Evolutionary conservation across 2,797 vertebrate genomes (phyloP), one percentile per base, ranked within the genome.

Genomic region (Coilia nasus): DNA sequence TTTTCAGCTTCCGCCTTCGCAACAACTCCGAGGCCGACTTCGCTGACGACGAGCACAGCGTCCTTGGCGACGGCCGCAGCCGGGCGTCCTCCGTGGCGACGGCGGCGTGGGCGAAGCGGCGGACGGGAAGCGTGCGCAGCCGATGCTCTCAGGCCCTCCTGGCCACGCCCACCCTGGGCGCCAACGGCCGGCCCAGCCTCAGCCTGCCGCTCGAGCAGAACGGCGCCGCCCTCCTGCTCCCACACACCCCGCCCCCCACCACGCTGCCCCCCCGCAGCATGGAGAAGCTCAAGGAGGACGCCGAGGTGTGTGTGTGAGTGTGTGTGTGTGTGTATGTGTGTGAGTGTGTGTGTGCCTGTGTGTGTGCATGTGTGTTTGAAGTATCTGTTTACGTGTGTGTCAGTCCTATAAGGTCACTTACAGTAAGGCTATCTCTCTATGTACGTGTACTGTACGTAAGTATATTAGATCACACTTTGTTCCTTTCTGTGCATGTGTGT

Each of bases 201-300:
- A 97, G 96, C 91, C 92, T 97, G 87, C 95, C 96, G 0, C 94
- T 97, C 59, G 98, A 99, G 90, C 98, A 97, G 91, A 99, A 99
- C 0, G 98, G 97, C 82, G 96, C 97, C 86, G 95, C 95, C 41
- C 92, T 95, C 14, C 89, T 97, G 91, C 92, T 94, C 59, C 87
- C 92, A 6, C 92, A 91, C 81, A 92, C 91, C 0, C 90, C 93
- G 78, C 92, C 91, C 1, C 90, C 94, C 0, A 89, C 89, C 14
- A 92, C 92, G 80, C 90, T 97, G 83, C 95, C 93, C n/a, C 93
- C 95, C 23, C 86, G 94, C 92, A 96, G 97, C 91, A 93, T 95
- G 94, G 97, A 98, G 91, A 96, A 94, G 85, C 93, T 95, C 86
- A 95, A 89, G 85, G 94, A 95, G 57, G 94, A 94, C 85, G 85